phyloP scores from a whole-genome alignment of 2,888 invertebrate species.

The Drosophila robusta region DNA sequence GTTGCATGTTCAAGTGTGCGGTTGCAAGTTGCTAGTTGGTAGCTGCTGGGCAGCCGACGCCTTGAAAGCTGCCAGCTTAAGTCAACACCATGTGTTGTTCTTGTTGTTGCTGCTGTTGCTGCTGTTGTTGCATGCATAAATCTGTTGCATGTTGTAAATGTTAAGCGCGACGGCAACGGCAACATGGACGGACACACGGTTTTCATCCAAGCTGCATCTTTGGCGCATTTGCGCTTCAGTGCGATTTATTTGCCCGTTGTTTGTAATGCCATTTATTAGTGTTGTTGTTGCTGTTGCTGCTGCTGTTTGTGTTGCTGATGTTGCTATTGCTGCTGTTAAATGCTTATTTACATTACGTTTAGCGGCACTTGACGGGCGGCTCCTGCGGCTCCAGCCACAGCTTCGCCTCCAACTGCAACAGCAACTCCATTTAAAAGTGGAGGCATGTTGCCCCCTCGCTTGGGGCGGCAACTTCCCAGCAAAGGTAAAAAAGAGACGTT shows the following conservation, averaged over 20 bases:
- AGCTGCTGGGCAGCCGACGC: conserved; percentile 48
- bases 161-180: conserved; percentile 66
- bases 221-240: conserved; percentile 77
- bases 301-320: conserved; percentile 28
- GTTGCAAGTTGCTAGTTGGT: conserved; percentile 29
- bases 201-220: conserved; percentile 69
- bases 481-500: conserved; percentile 46
- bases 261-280: conserved; percentile 80
- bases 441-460: conserved; percentile 39
- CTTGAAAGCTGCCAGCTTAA: conserved; percentile 66
- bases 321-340: conserved; percentile 69
- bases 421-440: conserved; percentile 49
- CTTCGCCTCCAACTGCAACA: conserved; percentile 14
- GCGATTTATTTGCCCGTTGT: conserved; percentile 80
- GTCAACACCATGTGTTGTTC: conserved; percentile 71
- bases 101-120: conserved; percentile 19
- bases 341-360: conserved; percentile 83
- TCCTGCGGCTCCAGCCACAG: conserved; percentile 34
- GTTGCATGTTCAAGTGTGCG: conserved; percentile 67
- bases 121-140: conserved; percentile 76
- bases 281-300: conserved; percentile 36
- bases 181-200: conserved; percentile 38
- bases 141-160: conserved; percentile 81
- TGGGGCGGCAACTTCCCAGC: conserved; percentile 54
- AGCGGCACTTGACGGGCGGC: conserved; percentile 72